Percentiles rank a stretch among this genome's conserved stretches.
phyloP scores from a whole-genome alignment of 2,797 vertebrate genomes.

The Dromococcyx pavoninus region DNA sequence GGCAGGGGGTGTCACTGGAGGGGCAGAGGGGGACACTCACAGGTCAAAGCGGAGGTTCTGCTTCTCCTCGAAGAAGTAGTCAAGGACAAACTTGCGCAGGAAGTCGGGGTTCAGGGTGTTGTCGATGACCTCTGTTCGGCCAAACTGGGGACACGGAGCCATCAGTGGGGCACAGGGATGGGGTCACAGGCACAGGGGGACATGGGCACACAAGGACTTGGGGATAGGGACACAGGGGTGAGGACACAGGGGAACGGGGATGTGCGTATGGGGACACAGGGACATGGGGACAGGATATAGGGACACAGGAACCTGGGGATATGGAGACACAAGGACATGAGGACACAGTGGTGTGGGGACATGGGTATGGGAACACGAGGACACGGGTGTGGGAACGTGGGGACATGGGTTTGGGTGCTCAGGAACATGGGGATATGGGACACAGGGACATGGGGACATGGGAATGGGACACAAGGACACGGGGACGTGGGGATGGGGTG shows the following conservation, averaged over 20 bases:
- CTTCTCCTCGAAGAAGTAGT: conserved; percentile 98
- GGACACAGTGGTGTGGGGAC: neutral
- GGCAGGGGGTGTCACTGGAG: no score
- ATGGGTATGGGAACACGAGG: neutral
- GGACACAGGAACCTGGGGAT: neutral
- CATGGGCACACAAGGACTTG: neutral
- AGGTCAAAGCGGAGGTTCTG: conserved; percentile 96
- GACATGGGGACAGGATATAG: neutral
- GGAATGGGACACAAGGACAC: no score
- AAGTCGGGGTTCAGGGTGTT: conserved; percentile 97
- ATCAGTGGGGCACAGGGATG: neutral
- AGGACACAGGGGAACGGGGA: no score
- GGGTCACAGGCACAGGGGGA: neutral
- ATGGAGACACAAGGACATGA: neutral
- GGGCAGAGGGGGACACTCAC: conserved; percentile 76
- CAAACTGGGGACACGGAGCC: conserved; percentile 79
- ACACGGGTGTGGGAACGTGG: no score
- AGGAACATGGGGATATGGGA: no score
- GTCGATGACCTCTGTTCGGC: conserved; percentile 94
- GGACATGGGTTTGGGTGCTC: no score
- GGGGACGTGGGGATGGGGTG: neutral
- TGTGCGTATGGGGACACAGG: neutral
- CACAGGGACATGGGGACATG: no score
- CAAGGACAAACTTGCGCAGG: conserved; percentile 93
- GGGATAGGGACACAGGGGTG: neutral